These are phyloP conservation scores for Zygogramma bicolorata DNA, from an alignment of 2,888 invertebrate species.

Conservation along the genomic window DNA sequence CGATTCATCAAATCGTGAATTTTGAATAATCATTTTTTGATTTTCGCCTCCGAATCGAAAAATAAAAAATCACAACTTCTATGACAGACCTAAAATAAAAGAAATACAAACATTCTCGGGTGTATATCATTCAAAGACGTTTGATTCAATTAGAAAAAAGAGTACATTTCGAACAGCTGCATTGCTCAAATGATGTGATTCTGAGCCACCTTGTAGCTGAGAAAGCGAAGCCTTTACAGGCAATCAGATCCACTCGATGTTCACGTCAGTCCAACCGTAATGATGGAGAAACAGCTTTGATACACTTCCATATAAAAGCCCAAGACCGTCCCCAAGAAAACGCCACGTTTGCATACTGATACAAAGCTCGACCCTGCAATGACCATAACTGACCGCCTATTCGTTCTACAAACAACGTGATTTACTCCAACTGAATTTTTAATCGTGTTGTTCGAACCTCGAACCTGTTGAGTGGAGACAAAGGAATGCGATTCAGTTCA, in stretches of 20 bases:
- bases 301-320: not conserved
- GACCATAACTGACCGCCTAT: not conserved
- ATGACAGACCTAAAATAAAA: too few species aligned
- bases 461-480: constrained; percentile 35
- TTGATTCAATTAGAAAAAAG: too few species aligned
- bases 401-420: constrained; percentile 20
- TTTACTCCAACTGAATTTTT: constrained; percentile 31
- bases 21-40: too few species aligned
- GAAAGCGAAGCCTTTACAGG: not conserved
- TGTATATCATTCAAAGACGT: too few species aligned
- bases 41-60: too few species aligned
- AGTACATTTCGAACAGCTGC: too few species aligned
- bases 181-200: too few species aligned
- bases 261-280: not conserved
- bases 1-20: too few species aligned
- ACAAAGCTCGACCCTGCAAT: not conserved
- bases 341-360: not conserved
- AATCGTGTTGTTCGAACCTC: constrained; percentile 23
- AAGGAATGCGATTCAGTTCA: constrained; percentile 48
- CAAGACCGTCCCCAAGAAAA: not conserved
- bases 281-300: not conserved
- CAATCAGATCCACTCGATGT: not conserved
- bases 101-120: too few species aligned
- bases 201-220: too few species aligned
- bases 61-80: too few species aligned